Evolutionary conservation across 2,797 vertebrate species (phyloP).

Genomic region (Anisognathus igniventris): DNA sequence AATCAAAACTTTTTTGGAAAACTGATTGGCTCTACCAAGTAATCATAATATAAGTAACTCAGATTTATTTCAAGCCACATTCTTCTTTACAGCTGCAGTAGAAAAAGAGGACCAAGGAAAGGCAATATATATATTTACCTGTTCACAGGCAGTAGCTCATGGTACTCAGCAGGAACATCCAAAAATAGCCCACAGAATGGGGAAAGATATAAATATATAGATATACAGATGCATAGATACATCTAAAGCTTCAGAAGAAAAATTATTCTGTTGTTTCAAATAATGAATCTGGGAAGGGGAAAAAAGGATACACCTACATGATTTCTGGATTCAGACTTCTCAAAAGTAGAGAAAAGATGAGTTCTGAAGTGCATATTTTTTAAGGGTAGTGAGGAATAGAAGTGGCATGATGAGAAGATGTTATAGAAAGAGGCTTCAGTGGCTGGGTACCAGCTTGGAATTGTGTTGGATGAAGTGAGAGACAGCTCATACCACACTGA

Average conservation of each 20-base stretch:
- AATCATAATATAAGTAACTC: neutral
- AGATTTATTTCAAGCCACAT: constrained; percentile 9
- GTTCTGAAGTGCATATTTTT: neutral
- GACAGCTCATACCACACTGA: neutral
- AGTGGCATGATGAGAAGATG: neutral
- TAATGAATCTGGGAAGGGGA: fast-evolving
- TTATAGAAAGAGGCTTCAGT: neutral
- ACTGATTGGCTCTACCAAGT: neutral
- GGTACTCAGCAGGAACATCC: neutral
- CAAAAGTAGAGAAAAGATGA: neutral
- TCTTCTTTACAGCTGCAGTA: neutral
- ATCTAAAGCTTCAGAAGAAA: neutral
- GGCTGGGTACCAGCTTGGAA: neutral
- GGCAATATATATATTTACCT: neutral
- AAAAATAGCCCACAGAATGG: neutral
- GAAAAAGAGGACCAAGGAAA: neutral
- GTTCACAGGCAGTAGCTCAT: neutral
- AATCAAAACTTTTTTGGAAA: neutral
- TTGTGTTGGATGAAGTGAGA: neutral
- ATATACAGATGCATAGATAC: neutral
- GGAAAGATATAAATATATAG: neutral
- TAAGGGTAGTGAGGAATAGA: neutral
- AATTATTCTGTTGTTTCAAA: neutral
- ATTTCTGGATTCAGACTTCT: neutral
- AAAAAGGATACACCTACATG: neutral